phyloP scores from a whole-genome alignment of 2,888 invertebrate species.

The Coecobrya sp. region DNA sequence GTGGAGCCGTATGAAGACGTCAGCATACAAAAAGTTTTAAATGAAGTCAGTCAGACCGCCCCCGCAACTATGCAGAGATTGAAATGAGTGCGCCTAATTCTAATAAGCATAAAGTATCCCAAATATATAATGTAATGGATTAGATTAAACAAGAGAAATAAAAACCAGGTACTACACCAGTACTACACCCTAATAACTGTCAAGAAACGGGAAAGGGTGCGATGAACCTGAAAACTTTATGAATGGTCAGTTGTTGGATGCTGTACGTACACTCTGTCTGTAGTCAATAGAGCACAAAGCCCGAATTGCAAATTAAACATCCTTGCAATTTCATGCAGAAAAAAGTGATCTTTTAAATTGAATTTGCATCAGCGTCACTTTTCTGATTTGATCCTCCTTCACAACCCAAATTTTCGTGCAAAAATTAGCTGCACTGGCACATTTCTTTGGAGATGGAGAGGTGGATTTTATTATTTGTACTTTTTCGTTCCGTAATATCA shows the following conservation, averaged over 20 bases:
- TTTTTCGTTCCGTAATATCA: too few species aligned
- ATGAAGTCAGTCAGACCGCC: slow-evolving; percentile 40
- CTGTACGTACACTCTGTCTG: not conserved
- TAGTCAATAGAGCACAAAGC: not conserved
- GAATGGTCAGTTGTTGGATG: slow-evolving; percentile 28
- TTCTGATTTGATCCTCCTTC: not conserved
- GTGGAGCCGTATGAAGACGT: slow-evolving; percentile 2
- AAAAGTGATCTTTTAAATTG: not conserved
- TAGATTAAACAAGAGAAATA: slow-evolving; percentile 51
- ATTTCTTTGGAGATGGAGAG: too few species aligned
- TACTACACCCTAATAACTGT: slow-evolving; percentile 67
- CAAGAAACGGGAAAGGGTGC: slow-evolving; percentile 64
- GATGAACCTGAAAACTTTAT: slow-evolving; percentile 58
- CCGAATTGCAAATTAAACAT: not conserved
- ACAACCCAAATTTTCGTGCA: too few species aligned
- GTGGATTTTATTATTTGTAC: too few species aligned
- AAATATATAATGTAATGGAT: slow-evolving; percentile 21
- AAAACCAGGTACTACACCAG: slow-evolving; percentile 57
- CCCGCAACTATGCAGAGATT: slow-evolving; percentile 69
- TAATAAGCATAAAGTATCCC: not conserved
- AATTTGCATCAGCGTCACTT: slow-evolving; percentile 7
- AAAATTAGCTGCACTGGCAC: too few species aligned
- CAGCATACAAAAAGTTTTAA: not conserved
- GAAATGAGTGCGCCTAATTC: not conserved
- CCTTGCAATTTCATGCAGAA: too few species aligned